Evolutionary conservation across 2,888 invertebrate genomes (phyloP).

Genomic region (Globia sparganii): DNA sequence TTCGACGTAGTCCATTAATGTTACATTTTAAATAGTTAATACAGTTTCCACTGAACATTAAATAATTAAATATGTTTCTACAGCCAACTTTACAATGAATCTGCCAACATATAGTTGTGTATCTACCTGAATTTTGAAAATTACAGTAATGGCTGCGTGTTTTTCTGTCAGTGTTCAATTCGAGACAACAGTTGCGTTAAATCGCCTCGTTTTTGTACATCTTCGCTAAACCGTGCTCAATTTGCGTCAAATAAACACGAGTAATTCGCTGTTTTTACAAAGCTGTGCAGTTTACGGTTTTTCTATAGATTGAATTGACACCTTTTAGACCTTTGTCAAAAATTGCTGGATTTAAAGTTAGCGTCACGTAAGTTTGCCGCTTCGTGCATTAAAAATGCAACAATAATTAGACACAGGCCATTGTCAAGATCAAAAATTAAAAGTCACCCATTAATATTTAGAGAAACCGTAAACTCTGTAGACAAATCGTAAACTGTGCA

Average conservation of each 20-base stretch:
- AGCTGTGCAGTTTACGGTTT: not conserved
- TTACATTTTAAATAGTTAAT: constrained; percentile 75
- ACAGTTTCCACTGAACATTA: constrained; percentile 68
- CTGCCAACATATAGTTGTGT: constrained; percentile 36
- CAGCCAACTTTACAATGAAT: constrained; percentile 61
- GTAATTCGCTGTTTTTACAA: not conserved
- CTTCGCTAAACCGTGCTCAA: not conserved
- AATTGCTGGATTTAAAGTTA: not conserved
- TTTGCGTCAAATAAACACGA: not conserved
- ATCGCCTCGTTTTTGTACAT: not conserved
- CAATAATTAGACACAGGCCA: not conserved
- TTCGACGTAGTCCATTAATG: constrained; percentile 81
- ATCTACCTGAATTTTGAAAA: constrained; percentile 51
- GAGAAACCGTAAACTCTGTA: not conserved
- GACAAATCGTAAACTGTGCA: not conserved
- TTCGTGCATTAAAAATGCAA: not conserved
- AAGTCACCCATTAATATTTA: not conserved
- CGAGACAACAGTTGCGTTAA: not conserved
- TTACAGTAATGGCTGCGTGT: constrained; percentile 11
- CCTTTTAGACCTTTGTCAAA: not conserved
- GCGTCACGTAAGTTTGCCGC: not conserved
- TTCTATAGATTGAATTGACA: not conserved
- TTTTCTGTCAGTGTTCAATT: not conserved
- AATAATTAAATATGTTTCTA: constrained; percentile 67
- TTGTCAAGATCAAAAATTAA: not conserved